Conservation (phyloP, 1,140 invertebrate species). For the Arion vulgaris region DNA sequence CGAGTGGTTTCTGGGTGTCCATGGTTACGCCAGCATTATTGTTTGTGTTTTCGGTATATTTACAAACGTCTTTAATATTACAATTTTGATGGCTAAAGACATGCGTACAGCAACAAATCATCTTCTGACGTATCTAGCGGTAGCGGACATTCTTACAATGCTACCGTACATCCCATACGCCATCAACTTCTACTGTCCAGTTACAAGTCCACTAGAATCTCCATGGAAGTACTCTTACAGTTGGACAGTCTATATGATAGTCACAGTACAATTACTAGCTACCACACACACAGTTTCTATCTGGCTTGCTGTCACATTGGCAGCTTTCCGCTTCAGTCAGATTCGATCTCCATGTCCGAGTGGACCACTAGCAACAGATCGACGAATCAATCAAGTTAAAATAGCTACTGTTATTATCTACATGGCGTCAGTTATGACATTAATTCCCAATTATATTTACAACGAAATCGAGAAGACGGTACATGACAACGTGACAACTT, state of each 20-base stretch:
- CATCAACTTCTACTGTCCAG: constrained; percentile 76
- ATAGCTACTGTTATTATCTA: constrained; percentile 82
- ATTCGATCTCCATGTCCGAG: constrained; percentile 79
- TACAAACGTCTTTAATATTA: constrained; percentile 90
- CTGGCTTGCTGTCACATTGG: constrained; percentile 91
- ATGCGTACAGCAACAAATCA: constrained; percentile 86
- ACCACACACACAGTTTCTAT: constrained; percentile 94
- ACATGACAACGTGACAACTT: constrained; percentile 48
- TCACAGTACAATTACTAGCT: constrained; percentile 78
- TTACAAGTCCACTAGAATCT: constrained; percentile 45
- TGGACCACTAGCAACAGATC: constrained; percentile 85
- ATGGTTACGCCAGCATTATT: constrained; percentile 81
- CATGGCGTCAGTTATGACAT: constrained; percentile 81
- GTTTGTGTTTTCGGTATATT: constrained; percentile 91
- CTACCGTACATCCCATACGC: constrained; percentile 89
- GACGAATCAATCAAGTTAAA: constrained; percentile 76
- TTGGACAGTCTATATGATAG: constrained; percentile 65
- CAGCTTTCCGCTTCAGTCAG: constrained; percentile 80
- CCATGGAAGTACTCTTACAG: constrained; percentile 57
- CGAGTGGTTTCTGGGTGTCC: constrained; percentile 73
- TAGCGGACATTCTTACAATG: constrained; percentile 90
- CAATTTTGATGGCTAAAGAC: constrained; percentile 88
- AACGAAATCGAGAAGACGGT: constrained; percentile 52
- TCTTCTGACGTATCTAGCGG: constrained; percentile 86
- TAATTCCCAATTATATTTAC: constrained; percentile 83